These are phyloP conservation scores for Cardiocondyla obscurior DNA, from an alignment of 1,140 invertebrate species.

Conservation along the genomic window DNA sequence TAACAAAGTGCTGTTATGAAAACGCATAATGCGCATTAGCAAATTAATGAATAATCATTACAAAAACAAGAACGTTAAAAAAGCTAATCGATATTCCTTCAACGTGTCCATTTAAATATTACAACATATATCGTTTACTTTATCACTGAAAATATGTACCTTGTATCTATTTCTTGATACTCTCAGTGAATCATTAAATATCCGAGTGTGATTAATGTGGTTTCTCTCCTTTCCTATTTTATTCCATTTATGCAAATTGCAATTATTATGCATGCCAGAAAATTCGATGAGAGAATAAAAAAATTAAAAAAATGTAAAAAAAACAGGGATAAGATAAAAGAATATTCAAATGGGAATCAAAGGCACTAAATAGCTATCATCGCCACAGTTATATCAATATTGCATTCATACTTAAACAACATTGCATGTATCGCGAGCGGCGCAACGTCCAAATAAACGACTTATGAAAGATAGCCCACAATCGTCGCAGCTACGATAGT, in stretches of 20 bases:
- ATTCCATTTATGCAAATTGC: slow-evolving; percentile 13
- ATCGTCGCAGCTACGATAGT: slow-evolving; percentile 29
- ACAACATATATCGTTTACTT: neutral
- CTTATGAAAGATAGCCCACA: slow-evolving; percentile 22
- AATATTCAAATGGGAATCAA: neutral
- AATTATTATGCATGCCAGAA: neutral
- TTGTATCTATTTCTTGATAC: neutral
- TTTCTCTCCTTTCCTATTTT: neutral
- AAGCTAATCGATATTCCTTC: neutral
- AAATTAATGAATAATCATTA: slow-evolving; percentile 22
- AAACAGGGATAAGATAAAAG: neutral
- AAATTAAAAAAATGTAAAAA: too few species aligned
- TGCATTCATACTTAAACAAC: neutral
- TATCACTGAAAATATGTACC: neutral
- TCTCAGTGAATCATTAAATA: neutral
- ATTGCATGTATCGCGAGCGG: neutral
- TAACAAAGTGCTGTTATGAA: neutral
- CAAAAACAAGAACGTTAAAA: slow-evolving; percentile 7
- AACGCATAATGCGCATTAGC: neutral
- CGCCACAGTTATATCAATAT: neutral
- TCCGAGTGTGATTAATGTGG: neutral
- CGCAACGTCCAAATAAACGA: slow-evolving; percentile 31
- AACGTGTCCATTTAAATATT: neutral
- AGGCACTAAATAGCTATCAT: neutral
- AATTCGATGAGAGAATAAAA: neutral